Evolutionary conservation across 2,113 vertebrate species (phyloP), one percentile per base, ranked within the genome.

Genomic region (Pomatostomus ruficeps): DNA sequence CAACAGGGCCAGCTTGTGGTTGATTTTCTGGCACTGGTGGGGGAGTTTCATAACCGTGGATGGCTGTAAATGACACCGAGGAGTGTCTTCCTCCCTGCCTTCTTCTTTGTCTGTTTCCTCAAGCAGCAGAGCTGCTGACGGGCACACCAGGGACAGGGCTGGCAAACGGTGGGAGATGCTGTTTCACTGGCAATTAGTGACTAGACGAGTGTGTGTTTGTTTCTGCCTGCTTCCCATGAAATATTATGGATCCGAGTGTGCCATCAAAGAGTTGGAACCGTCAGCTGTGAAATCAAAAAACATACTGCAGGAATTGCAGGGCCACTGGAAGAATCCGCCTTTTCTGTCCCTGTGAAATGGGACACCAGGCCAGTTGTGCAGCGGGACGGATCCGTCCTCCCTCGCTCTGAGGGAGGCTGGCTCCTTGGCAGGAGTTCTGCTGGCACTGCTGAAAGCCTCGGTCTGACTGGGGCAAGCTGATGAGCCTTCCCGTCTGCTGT

Each of bases 141-240:
- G 68, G 92, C 94, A 92, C 97, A 97, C 85, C 65, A 97, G 97
- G 88, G 97, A 97, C 80, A 79, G 88, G 90, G 91, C 91, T 97
- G 96, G 95, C 96, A 97, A 97, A 89, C 86, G 61, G 92, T 95
- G 79, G 95, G 95, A 97, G 96, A 98, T 91, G 94, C 91, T 94
- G 86, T 97, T 97, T 96, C 88, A 95, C 95, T 96, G 97, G 96
- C 97, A 97, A 75, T 93, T 90, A 88, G 92, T 20, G 75, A 92
- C 96, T 71, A 96, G 95, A 94, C 3, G 48, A 97, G 52, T 43
- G 72, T 90, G 82, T 97, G 63, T 97, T 98, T 97, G 89, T 97
- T 97, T 97, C 96, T 96, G 92, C 95, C 94, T 97, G 84, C 93
- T 98, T 98, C 97, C 89, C 96, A 87, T 90, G 95, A 96, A 97